phyloP scores from a whole-genome alignment of 2,113 vertebrate species.

The Grammomys dolichurus region DNA sequence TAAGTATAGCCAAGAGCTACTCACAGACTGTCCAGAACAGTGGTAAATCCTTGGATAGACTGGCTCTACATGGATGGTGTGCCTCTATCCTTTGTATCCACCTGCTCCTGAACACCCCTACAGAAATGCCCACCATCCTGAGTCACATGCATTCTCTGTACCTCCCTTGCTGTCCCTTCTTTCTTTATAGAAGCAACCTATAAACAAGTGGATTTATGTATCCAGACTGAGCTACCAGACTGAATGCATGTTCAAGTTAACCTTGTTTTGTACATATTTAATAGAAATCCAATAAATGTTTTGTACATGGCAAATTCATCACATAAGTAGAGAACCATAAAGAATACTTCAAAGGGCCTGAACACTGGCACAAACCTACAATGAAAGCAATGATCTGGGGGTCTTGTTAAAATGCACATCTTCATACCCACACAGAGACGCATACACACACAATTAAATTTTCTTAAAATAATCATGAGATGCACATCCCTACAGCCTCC shows the following conservation, averaged over 20 bases:
- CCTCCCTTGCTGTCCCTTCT: not conserved
- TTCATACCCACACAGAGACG: not conserved
- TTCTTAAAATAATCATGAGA: not conserved
- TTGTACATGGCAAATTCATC: not conserved
- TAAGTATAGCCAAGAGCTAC: too few relatives aligned
- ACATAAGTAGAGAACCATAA: conserved; percentile 8
- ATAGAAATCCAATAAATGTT: conserved; percentile 2
- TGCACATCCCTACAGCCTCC: too few relatives aligned
- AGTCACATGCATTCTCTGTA: not conserved
- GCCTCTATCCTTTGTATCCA: not conserved
- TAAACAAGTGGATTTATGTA: conserved; percentile 8
- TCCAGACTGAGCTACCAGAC: not conserved
- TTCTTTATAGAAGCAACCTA: not conserved
- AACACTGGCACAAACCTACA: not conserved
- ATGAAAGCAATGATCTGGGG: not conserved
- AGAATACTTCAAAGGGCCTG: not conserved
- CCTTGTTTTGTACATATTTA: not conserved
- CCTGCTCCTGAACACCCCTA: not conserved
- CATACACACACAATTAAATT: not conserved
- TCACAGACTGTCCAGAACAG: not conserved
- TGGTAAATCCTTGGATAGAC: not conserved
- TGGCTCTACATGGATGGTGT: not conserved
- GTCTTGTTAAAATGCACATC: not conserved
- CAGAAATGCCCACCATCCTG: not conserved
- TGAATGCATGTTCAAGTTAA: not conserved